These are phyloP conservation scores for Coptotermes formosanus DNA, from an alignment of 1,140 invertebrate species.

Conservation along the genomic window DNA sequence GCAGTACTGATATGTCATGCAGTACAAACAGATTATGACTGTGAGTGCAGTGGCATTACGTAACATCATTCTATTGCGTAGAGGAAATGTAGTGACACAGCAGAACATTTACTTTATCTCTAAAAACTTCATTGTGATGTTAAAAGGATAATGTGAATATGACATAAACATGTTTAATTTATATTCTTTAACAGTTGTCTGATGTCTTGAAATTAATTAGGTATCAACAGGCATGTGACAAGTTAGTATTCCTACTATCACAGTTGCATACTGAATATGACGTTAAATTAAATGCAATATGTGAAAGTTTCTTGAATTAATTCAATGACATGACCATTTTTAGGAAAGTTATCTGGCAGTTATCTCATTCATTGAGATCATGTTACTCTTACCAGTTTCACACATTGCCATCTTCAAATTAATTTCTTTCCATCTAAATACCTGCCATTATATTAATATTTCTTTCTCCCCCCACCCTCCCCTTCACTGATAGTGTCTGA, in stretches of 20 bases:
- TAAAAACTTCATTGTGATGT: neutral
- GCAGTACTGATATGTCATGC: neutral
- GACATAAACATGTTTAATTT: neutral
- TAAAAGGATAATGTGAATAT: neutral
- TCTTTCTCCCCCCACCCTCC: neutral
- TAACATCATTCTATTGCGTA: neutral
- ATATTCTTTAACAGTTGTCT: neutral
- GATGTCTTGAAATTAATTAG: too few species aligned
- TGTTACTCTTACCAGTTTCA: neutral
- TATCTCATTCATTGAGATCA: neutral
- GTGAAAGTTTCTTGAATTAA: neutral
- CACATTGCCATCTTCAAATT: neutral
- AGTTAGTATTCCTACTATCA: neutral
- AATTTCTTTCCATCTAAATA: neutral
- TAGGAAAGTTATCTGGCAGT: neutral
- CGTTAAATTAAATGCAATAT: neutral
- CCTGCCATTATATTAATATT: neutral
- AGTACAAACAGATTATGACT: too few species aligned
- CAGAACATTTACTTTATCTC: neutral
- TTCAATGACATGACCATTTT: neutral
- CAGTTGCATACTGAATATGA: neutral
- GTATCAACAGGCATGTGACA: neutral
- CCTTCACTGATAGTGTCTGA: neutral
- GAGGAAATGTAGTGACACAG: too few species aligned
- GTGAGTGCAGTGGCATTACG: neutral